Conservation (phyloP, 30 jellyfish, hydroid and myxozoan species). For the Turritopsis rubra region DNA sequence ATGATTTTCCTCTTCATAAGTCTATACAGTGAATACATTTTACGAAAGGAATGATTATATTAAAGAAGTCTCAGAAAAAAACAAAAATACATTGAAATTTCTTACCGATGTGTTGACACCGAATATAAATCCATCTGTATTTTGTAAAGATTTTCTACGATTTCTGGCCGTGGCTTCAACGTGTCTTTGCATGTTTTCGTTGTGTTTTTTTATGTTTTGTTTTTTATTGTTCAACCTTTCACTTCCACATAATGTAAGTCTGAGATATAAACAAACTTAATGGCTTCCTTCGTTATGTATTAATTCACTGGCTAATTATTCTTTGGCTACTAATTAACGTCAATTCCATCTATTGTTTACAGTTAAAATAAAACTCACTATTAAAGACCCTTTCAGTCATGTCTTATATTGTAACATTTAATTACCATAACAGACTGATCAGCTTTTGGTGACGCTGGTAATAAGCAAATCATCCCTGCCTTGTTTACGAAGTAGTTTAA, state of each 20-base stretch:
- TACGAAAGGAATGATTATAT: too few species aligned
- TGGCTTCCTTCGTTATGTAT: not conserved
- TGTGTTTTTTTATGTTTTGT: not conserved
- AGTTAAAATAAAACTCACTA: too few species aligned
- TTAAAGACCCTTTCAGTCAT: not conserved
- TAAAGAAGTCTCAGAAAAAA: not conserved
- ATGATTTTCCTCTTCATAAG: too few species aligned
- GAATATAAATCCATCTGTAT: constrained; percentile 58
- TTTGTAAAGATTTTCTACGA: constrained; percentile 26
- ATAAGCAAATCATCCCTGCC: not conserved
- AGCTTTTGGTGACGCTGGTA: too few species aligned
- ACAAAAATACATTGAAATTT: not conserved
- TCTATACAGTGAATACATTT: too few species aligned
- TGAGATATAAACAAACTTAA: not conserved
- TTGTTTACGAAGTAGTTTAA: not conserved
- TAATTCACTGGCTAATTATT: constrained; percentile 11
- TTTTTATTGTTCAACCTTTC: not conserved
- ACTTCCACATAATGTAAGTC: not conserved
- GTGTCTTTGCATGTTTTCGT: constrained; percentile 61
- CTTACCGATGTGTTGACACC: constrained; percentile 97
- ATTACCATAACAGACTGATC: not conserved
- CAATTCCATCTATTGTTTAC: not conserved
- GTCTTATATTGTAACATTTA: not conserved
- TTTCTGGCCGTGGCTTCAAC: constrained; percentile 47
- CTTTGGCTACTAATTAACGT: not conserved